Conservation (phyloP, 2,113 vertebrate genomes). For the Percopsis transmontana region DNA sequence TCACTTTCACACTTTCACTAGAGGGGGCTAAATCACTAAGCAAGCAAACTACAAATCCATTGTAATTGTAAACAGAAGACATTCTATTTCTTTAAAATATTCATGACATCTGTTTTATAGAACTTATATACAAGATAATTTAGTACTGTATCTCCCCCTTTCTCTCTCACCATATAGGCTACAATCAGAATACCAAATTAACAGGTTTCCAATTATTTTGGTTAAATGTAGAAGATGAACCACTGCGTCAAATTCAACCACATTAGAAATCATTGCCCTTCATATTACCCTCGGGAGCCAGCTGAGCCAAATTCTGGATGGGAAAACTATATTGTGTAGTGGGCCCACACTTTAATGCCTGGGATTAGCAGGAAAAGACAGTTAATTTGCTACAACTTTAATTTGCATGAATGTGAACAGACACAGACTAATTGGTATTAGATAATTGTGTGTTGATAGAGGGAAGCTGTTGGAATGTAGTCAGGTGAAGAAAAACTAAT, state of each 20-base stretch:
- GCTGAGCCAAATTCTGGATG: constrained; percentile 31
- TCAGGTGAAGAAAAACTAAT: constrained; percentile 36
- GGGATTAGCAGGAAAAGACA: constrained; percentile 53
- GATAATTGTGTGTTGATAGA: constrained; percentile 62
- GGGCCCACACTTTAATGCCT: constrained; percentile 49
- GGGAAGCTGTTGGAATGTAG: constrained; percentile 48
- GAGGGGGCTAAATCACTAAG: constrained; percentile 75
- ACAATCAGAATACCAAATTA: neutral
- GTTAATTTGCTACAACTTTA: constrained; percentile 68
- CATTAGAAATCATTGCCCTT: constrained; percentile 43
- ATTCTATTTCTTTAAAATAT: constrained; percentile 12
- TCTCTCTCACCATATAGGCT: neutral
- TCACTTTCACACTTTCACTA: constrained; percentile 67
- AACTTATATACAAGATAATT: constrained; percentile 1
- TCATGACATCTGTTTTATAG: neutral
- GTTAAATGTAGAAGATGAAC: constrained; percentile 40
- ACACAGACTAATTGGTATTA: constrained; percentile 68
- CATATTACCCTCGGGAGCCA: constrained; percentile 46
- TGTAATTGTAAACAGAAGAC: constrained; percentile 19
- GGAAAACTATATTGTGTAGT: constrained; percentile 46
- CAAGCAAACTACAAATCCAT: constrained; percentile 44
- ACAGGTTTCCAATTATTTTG: constrained; percentile 15
- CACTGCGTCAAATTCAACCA: constrained; percentile 41
- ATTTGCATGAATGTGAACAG: constrained; percentile 70
- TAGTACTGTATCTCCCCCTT: neutral